Percentiles rank a stretch among this genome's conserved stretches.
phyloP scores from a whole-genome alignment of 2,113 vertebrate genomes.

The Delphinus delphis region DNA sequence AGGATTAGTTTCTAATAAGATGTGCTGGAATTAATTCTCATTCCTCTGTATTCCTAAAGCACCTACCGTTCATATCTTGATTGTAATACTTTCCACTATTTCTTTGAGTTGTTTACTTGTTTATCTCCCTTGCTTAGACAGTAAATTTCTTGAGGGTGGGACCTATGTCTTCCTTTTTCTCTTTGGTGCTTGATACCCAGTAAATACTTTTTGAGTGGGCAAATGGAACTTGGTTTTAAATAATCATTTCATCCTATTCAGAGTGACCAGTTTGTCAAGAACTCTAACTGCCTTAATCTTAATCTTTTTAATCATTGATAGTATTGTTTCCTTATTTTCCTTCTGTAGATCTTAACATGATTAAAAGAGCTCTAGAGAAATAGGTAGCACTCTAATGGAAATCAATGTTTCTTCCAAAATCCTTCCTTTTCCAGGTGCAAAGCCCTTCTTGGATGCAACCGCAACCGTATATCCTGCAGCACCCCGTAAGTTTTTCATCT shows the following conservation, averaged over 20 bases:
- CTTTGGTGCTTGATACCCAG: constrained; percentile 47
- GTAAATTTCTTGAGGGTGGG: constrained; percentile 34
- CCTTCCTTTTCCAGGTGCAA: constrained; percentile 89
- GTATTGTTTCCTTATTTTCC: constrained; percentile 67
- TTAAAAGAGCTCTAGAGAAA: constrained; percentile 66
- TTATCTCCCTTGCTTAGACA: constrained; percentile 27
- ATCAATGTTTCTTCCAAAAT: constrained; percentile 70
- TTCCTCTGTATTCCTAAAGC: constrained; percentile 28
- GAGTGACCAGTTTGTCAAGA: constrained; percentile 69
- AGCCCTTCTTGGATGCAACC: constrained; percentile 98
- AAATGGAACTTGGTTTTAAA: constrained; percentile 57
- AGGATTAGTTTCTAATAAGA: constrained; percentile 42
- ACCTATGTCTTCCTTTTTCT: constrained; percentile 37
- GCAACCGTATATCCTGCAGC: constrained; percentile 97
- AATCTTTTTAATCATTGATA: constrained; percentile 66
- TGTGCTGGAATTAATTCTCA: constrained; percentile 60
- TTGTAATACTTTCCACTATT: constrained; percentile 41
- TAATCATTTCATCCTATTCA: constrained; percentile 64
- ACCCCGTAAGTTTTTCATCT: constrained; percentile 91
- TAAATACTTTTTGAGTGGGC: constrained; percentile 43
- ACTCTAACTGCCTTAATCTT: constrained; percentile 65
- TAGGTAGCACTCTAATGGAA: constrained; percentile 26
- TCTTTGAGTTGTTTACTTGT: not conserved
- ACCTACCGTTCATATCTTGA: constrained; percentile 34
- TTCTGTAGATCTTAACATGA: constrained; percentile 69